Conservation (phyloP, 2,113 vertebrate species). For the Prunella himalayana region DNA sequence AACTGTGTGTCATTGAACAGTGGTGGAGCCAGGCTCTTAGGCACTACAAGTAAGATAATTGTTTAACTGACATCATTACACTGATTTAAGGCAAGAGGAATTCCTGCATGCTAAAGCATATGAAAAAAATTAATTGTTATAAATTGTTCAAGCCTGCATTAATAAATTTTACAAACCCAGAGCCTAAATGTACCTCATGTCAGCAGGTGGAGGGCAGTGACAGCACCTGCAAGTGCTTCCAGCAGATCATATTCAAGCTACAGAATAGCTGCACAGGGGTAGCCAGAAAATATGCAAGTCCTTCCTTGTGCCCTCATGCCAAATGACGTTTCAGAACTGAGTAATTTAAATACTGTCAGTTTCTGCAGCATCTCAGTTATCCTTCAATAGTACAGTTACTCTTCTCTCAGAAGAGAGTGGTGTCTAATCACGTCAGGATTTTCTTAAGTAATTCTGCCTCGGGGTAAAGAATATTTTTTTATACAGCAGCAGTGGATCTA, state of each 20-base stretch:
- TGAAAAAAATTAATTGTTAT: not conserved
- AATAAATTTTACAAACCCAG: not conserved
- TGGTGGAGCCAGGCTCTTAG: not conserved
- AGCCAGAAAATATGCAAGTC: not conserved
- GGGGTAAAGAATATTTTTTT: constrained; percentile 13
- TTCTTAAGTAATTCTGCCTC: constrained; percentile 59
- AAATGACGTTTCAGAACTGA: not conserved
- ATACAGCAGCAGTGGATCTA: constrained; percentile 32
- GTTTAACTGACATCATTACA: not conserved
- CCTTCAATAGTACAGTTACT: constrained; percentile 27
- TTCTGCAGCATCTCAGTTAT: constrained; percentile 30
- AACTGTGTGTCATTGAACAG: not conserved
- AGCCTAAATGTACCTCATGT: not conserved
- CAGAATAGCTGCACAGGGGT: not conserved
- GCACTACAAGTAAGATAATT: not conserved
- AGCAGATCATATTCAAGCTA: not conserved
- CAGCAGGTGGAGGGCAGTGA: not conserved
- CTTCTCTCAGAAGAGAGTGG: not conserved
- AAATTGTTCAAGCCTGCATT: not conserved
- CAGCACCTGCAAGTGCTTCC: not conserved
- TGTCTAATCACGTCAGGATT: constrained; percentile 61
- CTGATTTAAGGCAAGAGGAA: not conserved
- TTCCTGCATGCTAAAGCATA: not conserved
- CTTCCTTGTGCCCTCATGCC: not conserved
- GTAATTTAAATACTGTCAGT: not conserved